phyloP scores from a whole-genome alignment of 92 coral and sea anemone species.

The Porites lobata region DNA sequence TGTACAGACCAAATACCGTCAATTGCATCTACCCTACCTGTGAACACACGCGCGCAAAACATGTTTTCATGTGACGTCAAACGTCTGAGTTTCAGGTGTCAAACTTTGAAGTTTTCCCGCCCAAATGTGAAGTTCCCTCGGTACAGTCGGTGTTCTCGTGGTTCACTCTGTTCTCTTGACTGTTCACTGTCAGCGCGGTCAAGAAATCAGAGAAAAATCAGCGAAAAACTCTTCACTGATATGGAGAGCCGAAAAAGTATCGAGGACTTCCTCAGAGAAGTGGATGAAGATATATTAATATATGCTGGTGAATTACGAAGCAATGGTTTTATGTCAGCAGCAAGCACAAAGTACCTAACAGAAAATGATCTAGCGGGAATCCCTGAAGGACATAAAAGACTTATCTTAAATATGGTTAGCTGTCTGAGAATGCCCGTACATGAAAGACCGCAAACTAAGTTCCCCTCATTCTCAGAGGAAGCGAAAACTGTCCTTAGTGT shows the following conservation, averaged over 20 bases:
- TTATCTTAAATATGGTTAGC: slow-evolving; percentile 38
- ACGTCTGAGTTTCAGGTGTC: too few species aligned
- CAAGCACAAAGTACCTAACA: slow-evolving; percentile 31
- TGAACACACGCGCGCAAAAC: too few species aligned
- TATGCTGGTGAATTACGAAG: slow-evolving; percentile 44
- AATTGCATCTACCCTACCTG: too few species aligned
- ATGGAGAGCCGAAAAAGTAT: slow-evolving; percentile 40
- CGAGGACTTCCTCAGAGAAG: slow-evolving; percentile 39
- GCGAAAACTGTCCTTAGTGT: slow-evolving; percentile 32
- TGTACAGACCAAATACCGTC: too few species aligned
- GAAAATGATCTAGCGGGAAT: slow-evolving; percentile 45
- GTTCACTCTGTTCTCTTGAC: neutral
- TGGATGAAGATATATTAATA: slow-evolving; percentile 5
- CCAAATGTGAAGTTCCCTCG: too few species aligned
- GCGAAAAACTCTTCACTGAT: slow-evolving; percentile 8
- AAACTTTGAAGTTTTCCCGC: too few species aligned
- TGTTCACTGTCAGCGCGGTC: too few species aligned
- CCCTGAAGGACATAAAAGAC: slow-evolving; percentile 58
- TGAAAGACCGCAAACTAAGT: slow-evolving; percentile 11
- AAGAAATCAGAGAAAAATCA: neutral
- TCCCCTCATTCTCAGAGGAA: slow-evolving; percentile 23
- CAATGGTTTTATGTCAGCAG: slow-evolving; percentile 43
- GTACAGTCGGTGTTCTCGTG: slow-evolving; percentile 1
- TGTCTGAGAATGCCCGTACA: slow-evolving; percentile 32
- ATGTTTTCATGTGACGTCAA: too few species aligned